Conservation (phyloP, 1,140 invertebrate species). For the Scaptomyza hsui region DNA sequence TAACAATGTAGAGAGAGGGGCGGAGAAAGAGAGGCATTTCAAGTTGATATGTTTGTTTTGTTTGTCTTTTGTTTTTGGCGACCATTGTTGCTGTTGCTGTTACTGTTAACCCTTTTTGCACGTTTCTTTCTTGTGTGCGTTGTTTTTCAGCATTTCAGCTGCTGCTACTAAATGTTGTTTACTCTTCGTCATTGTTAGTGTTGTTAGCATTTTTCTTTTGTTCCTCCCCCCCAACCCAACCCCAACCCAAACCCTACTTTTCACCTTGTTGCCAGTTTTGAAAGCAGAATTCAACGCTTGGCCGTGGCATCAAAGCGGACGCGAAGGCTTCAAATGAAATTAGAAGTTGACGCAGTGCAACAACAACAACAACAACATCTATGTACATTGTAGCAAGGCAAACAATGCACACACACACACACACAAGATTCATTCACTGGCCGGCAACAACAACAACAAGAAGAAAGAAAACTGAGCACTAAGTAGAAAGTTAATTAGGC, state of each 20-base stretch:
- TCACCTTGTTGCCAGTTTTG: slow-evolving; percentile 69
- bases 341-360: slow-evolving; percentile 76
- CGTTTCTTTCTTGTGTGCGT: slow-evolving; percentile 9
- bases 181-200: slow-evolving; percentile 75
- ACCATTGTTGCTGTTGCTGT: slow-evolving; percentile 34
- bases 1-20: slow-evolving; percentile 14
- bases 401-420: slow-evolving; percentile 41
- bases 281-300: slow-evolving; percentile 63
- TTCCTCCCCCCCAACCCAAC: slow-evolving; percentile 22
- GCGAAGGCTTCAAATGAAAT: slow-evolving; percentile 74
- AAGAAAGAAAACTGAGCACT: slow-evolving; percentile 54
- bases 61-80: slow-evolving; percentile 66
- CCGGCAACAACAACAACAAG: slow-evolving; percentile 3
- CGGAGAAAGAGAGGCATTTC: slow-evolving; percentile 44
- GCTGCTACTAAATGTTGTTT: slow-evolving; percentile 82
- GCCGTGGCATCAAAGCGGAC: slow-evolving; percentile 73
- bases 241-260: slow-evolving; percentile 68
- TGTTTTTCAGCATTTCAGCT: slow-evolving; percentile 43
- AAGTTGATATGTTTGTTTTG: slow-evolving; percentile 78
- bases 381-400: slow-evolving; percentile 25
- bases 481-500: slow-evolving; percentile 83
- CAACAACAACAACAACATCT: slow-evolving; percentile 22
- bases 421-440: slow-evolving; percentile 38
- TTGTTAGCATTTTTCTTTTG: slow-evolving; percentile 68
- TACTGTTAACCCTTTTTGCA: slow-evolving; percentile 20